Evolutionary conservation across 92 coral and sea anemone species (phyloP).

Genomic region (Pocillopora grandis): DNA sequence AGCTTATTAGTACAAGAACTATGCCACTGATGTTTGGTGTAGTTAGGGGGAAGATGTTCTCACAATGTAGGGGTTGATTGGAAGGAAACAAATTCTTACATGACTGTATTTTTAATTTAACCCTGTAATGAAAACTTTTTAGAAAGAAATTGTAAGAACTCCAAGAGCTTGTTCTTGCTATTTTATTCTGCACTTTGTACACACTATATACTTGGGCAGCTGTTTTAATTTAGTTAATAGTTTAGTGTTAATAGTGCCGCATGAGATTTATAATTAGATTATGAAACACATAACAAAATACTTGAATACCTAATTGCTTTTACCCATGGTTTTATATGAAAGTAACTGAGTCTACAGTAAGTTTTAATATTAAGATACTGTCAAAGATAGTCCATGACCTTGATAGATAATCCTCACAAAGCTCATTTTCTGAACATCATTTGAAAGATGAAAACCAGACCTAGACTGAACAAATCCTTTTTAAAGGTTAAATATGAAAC

Average conservation of each 20-base stretch:
- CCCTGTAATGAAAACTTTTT: too few species aligned
- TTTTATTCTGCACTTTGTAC: slow-evolving; percentile 2
- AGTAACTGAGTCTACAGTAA: not conserved
- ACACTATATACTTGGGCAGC: not conserved
- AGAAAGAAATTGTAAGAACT: not conserved
- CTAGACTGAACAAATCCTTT: not conserved
- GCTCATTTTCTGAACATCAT: not conserved
- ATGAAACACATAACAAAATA: too few species aligned
- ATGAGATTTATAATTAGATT: too few species aligned
- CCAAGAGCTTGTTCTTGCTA: not conserved
- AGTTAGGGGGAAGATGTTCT: too few species aligned
- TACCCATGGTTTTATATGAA: not conserved
- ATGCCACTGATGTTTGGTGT: too few species aligned
- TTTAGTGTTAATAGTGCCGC: too few species aligned
- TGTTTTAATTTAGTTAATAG: not conserved
- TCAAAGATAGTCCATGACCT: not conserved
- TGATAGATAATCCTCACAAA: not conserved
- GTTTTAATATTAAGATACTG: too few species aligned
- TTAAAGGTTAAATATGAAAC: slow-evolving; percentile 12
- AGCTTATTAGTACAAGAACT: too few species aligned
- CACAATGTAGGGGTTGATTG: too few species aligned
- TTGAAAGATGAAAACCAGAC: not conserved
- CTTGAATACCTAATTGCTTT: too few species aligned
- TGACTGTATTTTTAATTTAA: too few species aligned
- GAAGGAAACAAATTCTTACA: too few species aligned